Percentiles rank a stretch among this genome's conserved stretches.
Conservation (phyloP, 1,140 invertebrate genomes). For the Tetraneura akinire region DNA sequence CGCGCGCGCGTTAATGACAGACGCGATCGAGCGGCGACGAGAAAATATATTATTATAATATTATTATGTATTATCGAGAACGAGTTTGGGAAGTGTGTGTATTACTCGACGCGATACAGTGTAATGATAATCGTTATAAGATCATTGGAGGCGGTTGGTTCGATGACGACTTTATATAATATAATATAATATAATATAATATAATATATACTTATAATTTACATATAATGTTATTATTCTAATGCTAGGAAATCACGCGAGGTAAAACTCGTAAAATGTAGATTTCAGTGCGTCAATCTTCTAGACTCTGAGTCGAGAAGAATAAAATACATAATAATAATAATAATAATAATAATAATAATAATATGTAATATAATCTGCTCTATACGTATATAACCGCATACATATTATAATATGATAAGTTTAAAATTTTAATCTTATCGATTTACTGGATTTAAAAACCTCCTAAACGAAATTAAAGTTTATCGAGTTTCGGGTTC, state of each 20-base stretch:
- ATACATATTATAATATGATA: neutral
- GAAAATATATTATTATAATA: neutral
- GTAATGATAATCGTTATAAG: constrained; percentile 18
- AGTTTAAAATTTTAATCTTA: no score
- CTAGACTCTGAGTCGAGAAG: neutral
- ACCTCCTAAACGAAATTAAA: no score
- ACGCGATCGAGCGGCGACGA: neutral
- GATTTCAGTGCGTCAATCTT: neutral
- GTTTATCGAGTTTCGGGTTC: no score
- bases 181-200: no score
- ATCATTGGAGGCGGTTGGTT: constrained; percentile 1
- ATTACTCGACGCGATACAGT: neutral
- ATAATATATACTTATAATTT: no score
- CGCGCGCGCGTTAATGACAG: constrained; percentile 1
- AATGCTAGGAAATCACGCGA: constrained; percentile 15
- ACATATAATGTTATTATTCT: no score
- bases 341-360: no score
- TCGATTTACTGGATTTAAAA: neutral
- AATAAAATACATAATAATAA: no score
- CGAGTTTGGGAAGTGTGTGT: neutral
- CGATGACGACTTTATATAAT: constrained; percentile 15
- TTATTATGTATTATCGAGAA: constrained; percentile 5
- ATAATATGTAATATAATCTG: neutral
- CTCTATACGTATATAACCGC: neutral
- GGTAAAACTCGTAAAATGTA: constrained; percentile 26